These are phyloP conservation scores for Semnornis frantzii DNA, from an alignment of 2,113 vertebrate genomes.

Conservation along the genomic window DNA sequence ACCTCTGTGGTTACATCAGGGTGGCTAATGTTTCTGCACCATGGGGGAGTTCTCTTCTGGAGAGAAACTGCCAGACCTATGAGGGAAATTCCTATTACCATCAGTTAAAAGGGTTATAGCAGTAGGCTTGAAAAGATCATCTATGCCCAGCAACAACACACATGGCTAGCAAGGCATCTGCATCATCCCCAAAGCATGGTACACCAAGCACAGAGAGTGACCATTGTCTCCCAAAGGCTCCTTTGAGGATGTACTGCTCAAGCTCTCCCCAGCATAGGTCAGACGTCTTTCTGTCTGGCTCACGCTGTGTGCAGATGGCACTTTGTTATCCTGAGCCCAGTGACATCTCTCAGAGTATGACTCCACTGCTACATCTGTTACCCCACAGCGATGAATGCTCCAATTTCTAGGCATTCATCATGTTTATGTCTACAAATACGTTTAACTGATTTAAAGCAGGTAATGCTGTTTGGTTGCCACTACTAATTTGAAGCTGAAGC, in stretches of 20 bases:
- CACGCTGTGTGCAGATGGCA: background rate
- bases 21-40: background rate
- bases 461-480: background rate
- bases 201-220: background rate
- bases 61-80: background rate
- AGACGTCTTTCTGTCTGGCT: background rate
- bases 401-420: background rate
- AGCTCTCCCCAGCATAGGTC: fast-evolving
- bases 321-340: background rate
- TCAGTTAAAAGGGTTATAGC: background rate
- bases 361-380: conserved; percentile 41
- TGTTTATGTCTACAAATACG: background rate
- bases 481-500: background rate
- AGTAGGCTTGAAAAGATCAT: background rate
- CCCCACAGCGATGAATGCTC: conserved; percentile 29
- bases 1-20: background rate
- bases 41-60: background rate
- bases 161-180: background rate
- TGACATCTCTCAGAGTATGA: conserved; percentile 9
- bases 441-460: background rate
- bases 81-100: background rate
- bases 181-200: background rate
- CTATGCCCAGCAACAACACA: background rate
- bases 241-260: background rate
- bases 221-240: background rate